Percentiles rank a stretch among this genome's conserved stretches.
Evolutionary conservation across 1,140 invertebrate genomes (phyloP).

Genomic region (Luehdorfia chinensis): DNA sequence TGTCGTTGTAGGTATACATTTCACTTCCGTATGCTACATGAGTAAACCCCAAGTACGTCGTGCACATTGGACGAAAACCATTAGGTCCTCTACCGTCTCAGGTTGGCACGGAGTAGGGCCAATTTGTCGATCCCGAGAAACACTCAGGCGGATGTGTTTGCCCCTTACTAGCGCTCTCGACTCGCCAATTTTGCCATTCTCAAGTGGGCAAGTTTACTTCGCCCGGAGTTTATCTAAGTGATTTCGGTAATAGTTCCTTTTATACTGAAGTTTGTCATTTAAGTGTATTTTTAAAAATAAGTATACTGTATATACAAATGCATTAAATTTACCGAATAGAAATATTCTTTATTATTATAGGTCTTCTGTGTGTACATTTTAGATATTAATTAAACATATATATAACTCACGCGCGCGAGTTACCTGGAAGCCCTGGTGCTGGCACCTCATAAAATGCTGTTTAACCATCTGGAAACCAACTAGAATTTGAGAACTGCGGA

Average conservation of each 20-base stretch:
- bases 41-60: not conserved
- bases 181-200: constrained; percentile 49
- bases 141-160: constrained; percentile 42
- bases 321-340: not conserved
- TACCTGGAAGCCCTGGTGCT: no score
- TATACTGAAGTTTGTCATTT: not conserved
- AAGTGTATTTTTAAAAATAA: not conserved
- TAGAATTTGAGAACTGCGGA: no score
- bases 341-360: no score
- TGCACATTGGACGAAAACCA: not conserved
- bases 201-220: constrained; percentile 23
- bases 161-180: constrained; percentile 30
- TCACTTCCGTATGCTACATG: not conserved
- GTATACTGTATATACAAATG: not conserved
- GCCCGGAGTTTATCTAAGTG: constrained; percentile 15
- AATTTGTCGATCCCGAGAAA: constrained; percentile 40
- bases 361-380: no score
- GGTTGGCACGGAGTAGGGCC: constrained; percentile 30
- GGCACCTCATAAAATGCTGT: no score
- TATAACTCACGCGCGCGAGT: no score
- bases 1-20: no score
- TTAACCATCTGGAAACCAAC: no score
- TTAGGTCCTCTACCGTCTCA: constrained; percentile 2
- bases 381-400: no score
- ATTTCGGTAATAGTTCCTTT: constrained; percentile 4